Percentiles rank a stretch among this genome's conserved stretches.
Conservation (phyloP, 2,113 vertebrate genomes). For the Ageneiosus marmoratus region DNA sequence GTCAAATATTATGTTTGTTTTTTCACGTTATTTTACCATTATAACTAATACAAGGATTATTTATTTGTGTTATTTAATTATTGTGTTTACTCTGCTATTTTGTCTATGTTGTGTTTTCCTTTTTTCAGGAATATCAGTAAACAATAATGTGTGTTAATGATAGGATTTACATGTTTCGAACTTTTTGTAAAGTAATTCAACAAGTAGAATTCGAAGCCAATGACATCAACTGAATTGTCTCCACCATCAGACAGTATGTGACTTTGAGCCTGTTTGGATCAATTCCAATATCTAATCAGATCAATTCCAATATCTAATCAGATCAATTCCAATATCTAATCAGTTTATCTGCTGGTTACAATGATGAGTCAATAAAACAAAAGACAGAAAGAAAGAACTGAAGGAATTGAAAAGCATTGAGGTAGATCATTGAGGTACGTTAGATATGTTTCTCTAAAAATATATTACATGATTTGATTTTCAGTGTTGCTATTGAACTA, state of each 20-base stretch:
- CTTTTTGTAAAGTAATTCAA: neutral
- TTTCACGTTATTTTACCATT: neutral
- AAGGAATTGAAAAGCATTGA: neutral
- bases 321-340: neutral
- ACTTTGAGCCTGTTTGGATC: neutral
- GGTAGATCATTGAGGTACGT: too few species aligned
- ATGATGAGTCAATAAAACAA: neutral
- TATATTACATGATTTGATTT: neutral
- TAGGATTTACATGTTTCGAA: neutral
- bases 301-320: neutral
- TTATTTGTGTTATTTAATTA: neutral
- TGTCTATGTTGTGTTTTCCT: too few species aligned
- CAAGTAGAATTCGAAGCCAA: neutral
- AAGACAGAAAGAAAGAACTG: too few species aligned
- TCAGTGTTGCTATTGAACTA: neutral
- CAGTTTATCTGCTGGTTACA: neutral
- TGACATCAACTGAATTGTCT: neutral
- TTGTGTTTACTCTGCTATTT: too few species aligned
- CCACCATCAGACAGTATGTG: neutral
- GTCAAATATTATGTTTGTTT: neutral
- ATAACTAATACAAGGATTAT: neutral
- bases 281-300: neutral
- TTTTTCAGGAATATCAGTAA: too few species aligned
- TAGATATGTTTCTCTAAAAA: neutral
- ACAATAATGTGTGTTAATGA: neutral